These are phyloP conservation scores for Diplodus sargus DNA, from an alignment of 2,797 vertebrate genomes.

Conservation along the genomic window DNA sequence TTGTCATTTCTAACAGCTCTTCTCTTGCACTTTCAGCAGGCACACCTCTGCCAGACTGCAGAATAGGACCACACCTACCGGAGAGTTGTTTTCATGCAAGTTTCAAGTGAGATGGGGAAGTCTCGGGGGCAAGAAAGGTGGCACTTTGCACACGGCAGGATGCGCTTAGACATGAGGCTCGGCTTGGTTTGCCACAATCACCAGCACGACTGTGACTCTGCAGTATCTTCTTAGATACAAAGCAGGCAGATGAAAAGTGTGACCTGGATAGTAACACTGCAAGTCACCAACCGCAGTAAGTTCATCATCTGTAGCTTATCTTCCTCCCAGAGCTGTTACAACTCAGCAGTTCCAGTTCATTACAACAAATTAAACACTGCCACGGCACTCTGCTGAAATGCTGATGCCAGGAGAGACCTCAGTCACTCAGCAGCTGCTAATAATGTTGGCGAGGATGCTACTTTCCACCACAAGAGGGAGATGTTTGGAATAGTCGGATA, in stretches of 20 bases:
- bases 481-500: not conserved
- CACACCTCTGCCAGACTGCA: conserved; percentile 14
- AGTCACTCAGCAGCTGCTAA: conserved; percentile 3
- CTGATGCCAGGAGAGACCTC: not conserved
- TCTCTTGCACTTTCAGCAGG: not conserved
- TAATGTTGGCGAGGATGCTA: not conserved
- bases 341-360: not conserved
- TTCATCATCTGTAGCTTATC: not conserved
- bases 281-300: not conserved
- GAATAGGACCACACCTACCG: conserved; percentile 20
- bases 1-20: conserved; percentile 17
- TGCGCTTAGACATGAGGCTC: not conserved
- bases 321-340: not conserved
- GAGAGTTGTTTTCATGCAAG: conserved; percentile 13
- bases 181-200: not conserved
- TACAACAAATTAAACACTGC: not conserved
- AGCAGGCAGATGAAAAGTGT: conserved; percentile 4
- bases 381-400: not conserved
- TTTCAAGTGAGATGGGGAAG: conserved; percentile 20
- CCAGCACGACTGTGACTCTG: conserved; percentile 6
- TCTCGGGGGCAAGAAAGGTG: not conserved
- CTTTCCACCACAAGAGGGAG: conserved; percentile 60
- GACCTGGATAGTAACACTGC: not conserved
- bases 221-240: conserved; percentile 18
- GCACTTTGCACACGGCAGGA: not conserved